Base-by-base conservation (phyloP, 2,888 invertebrate genomes). In the Drosophila melanosoma region DNA sequence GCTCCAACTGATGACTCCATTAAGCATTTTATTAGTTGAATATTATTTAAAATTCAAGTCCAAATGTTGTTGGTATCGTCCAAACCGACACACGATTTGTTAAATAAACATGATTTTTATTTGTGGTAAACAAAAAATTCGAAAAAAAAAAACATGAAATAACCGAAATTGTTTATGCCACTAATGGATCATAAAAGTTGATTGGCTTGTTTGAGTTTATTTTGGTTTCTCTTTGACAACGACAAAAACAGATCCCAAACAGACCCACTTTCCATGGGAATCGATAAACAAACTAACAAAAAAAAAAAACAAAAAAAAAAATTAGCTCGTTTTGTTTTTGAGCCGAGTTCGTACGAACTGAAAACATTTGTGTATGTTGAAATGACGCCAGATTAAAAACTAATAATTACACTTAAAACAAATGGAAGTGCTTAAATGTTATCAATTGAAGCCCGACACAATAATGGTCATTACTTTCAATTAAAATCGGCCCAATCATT, bases 401-500 rank as follows among this genome's bases (percentile, higher is more conserved):
- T 49, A 68, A 68, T 69, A 53, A 66, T 49, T 56, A 33, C 69
- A 68, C 48, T 69, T 35, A 56, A 56, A 38, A 1, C 17, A 51
- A 52, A 23, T 32, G 32, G 26, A 20, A 12, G 20, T 10, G 17
- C 29, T 26, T 35, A 36, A 68, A 15, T 15, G 36, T 15, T 42
- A 36, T 66, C 35, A 63, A 52, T 71, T 53, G 56, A 26, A 17
- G 15, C 35, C 51, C 54, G 29, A 26, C 17, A n/a, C 72, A 74
- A 59, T 71, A 81, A 67, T 77, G 85, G 76, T 71, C 85, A 87
- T 89, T 83, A 84, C 62, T 90, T 83, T 84, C 85, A 91, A 89
- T 91, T 87, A 90, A 85, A 77, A 57, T 3, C 15, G 29, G 65
- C 45, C 29, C 38, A 48, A 70, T 90, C 90, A 90, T 90, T 15